Percentiles rank a stretch among this genome's conserved stretches.
These are phyloP conservation scores for Melanotaenia maccullochi DNA, from an alignment of 2,797 vertebrate genomes.

Conservation along the genomic window DNA sequence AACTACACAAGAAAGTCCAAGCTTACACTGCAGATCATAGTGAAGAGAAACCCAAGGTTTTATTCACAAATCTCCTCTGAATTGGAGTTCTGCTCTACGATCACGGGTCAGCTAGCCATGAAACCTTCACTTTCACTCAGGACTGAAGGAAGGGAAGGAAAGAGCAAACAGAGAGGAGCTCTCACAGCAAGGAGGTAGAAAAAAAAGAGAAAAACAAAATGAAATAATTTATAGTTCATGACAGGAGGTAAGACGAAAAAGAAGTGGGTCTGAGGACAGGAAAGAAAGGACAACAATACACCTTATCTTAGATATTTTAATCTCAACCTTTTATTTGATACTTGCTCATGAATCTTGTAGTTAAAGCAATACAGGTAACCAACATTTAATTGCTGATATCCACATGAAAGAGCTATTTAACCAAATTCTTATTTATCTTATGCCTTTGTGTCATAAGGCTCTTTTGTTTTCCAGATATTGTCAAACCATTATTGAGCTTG, in stretches of 20 bases:
- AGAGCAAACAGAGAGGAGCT: conserved; percentile 41
- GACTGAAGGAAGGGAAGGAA: conserved; percentile 30
- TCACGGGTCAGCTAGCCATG: conserved; percentile 52
- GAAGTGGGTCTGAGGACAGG: conserved; percentile 18
- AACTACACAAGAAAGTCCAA: conserved; percentile 16
- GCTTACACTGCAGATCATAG: conserved; percentile 21
- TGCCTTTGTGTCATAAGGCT: not conserved
- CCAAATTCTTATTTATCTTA: not conserved
- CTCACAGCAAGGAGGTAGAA: conserved; percentile 15
- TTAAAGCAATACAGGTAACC: not conserved
- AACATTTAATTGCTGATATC: not conserved
- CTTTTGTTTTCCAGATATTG: not conserved
- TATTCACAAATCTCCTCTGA: conserved; percentile 54
- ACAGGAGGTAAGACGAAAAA: conserved; percentile 45
- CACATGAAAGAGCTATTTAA: not conserved
- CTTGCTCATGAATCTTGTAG: not conserved
- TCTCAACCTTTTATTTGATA: conserved; percentile 23
- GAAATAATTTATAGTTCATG: conserved; percentile 56
- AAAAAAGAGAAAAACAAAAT: conserved; percentile 38
- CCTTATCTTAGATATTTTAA: conserved; percentile 21
- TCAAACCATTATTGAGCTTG: not conserved
- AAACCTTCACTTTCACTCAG: conserved; percentile 65
- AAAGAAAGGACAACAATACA: conserved; percentile 15
- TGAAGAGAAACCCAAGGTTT: conserved; percentile 31
- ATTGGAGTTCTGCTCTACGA: conserved; percentile 41